Conservation (phyloP, 2,888 invertebrate species). For the Dicycla oo region DNA sequence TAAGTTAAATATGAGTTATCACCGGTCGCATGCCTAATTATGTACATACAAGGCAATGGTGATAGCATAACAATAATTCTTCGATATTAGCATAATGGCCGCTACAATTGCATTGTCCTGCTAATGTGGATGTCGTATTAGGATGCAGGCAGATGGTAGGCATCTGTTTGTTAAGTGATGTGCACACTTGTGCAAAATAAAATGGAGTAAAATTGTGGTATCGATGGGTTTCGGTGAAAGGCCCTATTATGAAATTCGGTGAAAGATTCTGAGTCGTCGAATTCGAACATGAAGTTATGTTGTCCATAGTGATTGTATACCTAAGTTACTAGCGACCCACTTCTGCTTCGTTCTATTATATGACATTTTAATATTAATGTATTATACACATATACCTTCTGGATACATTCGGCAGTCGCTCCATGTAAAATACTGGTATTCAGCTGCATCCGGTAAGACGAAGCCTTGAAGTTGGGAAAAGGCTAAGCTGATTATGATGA, state of each 20-base stretch:
- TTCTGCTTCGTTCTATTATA: too few relatives aligned
- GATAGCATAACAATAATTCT: slow-evolving; percentile 63
- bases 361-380: too few relatives aligned
- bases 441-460: too few relatives aligned
- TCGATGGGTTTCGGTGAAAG: background rate
- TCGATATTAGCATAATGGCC: slow-evolving; percentile 64
- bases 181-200: slow-evolving; percentile 39
- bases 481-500: too few relatives aligned
- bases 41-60: slow-evolving; percentile 50
- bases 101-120: slow-evolving; percentile 66
- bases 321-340: too few relatives aligned
- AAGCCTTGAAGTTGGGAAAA: too few relatives aligned
- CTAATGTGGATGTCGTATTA: slow-evolving; percentile 58
- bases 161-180: slow-evolving; percentile 64
- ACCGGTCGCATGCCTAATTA: slow-evolving; percentile 51
- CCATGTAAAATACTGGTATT: too few relatives aligned
- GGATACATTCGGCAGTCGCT: too few relatives aligned
- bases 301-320: background rate
- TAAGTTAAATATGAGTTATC: slow-evolving; percentile 55
- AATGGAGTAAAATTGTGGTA: slow-evolving; percentile 21
- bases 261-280: too few relatives aligned
- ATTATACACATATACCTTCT: too few relatives aligned
- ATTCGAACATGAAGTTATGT: background rate
- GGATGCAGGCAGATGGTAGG: slow-evolving; percentile 64
- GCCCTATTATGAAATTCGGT: background rate